Base-by-base conservation (phyloP, 2,797 vertebrate species). In the Ficedula albicollis region DNA sequence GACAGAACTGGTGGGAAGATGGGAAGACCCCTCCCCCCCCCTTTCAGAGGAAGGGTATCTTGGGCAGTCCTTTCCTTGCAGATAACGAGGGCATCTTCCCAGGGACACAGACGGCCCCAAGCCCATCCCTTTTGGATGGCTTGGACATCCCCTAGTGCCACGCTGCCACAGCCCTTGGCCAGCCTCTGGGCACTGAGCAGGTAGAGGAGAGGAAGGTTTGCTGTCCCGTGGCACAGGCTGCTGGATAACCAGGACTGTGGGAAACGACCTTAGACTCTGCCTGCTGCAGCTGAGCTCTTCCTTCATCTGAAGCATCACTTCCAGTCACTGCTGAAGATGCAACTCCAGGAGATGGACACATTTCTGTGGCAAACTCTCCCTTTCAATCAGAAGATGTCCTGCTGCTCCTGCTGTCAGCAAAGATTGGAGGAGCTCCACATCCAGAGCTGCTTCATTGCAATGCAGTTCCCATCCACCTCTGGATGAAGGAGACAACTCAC, bases 211-310 rank as follows among this genome's bases (percentile, higher is more conserved):
- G 52, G 26, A 30, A 13, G 9, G 16, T 44, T 54, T 22, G 11
- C 17, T 5, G 0, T n/a, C 3, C 5, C 5, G 0, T 17, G 59
- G 30, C 29, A 9, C 74, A 34, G 51, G 78, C 60, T 86, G 39
- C 59, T 4, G 11, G 14, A 30, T 1, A 13, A 8, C 16, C 8
- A 2, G 62, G 10, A 29, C n/a, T 25, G 62, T 1, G 10, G 77
- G 64, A 51, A 43, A n/a, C 22, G 6, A 13, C 39, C 30, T 83
- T 6, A 11, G 25, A 1, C 48, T 41, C 58, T 73, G 64, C 48
- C 60, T n/a, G 44, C 79, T 41, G 43, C 75, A 25, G 3, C 27
- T 11, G 36, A 38, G 27, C 13, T 70, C 86, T n/a, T 52, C 20
- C 63, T 68, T n/a, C 68, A 9, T 6, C 91, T 72, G 54, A 30